Evolutionary conservation across 2,888 invertebrate species (phyloP), one percentile per base, ranked within the genome.

Genomic region (Agonum fuliginosum): DNA sequence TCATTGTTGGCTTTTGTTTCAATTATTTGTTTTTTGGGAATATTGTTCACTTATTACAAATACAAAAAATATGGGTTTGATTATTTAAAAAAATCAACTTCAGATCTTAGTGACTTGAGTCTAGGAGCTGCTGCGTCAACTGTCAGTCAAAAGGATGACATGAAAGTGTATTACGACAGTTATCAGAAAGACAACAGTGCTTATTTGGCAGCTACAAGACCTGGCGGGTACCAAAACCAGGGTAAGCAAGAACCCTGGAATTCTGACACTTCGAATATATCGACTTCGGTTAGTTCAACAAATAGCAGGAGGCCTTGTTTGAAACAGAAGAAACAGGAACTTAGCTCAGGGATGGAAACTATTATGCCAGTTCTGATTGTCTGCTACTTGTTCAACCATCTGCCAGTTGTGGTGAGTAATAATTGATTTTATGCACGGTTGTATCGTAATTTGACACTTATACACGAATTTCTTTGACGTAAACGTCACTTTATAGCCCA

Each of bases 341-440:
- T 84, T 78, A 87, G 88, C 79, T 86, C 85, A 12, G 87, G 87
- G 48, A 82, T 84, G 86, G 88, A 83, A 85, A 89, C 84, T 80
- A 87, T 85, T 81, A 88, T 80, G 87, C 90, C 80, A 82, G 88
- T 91, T 54, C 84, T 90, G 78, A 87, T 89, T 77, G 88, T 91
- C 19, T 90, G 90, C 82, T 90, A 90, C 83, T 82, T 89, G 71
- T 88, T 90, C 82, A 89, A 91, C 82, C 91, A 91, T 82, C 83
- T 91, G 51, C 91, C 91, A 0, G 84, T 90, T 12, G 84, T 91
- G 86, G 91, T 91, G 84, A 90, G 89, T 89, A 80, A 14, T 12
- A 17, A 17, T 3, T 5, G n/a, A n/a, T n/a, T n/a, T n/a, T n/a
- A n/a, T n/a, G n/a, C n/a, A n/a, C n/a, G n/a, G n/a, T n/a, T n/a